Evolutionary conservation across 1,140 invertebrate species (phyloP), one percentile per base, ranked within the genome.

Genomic region (Epicauta chinensis): DNA sequence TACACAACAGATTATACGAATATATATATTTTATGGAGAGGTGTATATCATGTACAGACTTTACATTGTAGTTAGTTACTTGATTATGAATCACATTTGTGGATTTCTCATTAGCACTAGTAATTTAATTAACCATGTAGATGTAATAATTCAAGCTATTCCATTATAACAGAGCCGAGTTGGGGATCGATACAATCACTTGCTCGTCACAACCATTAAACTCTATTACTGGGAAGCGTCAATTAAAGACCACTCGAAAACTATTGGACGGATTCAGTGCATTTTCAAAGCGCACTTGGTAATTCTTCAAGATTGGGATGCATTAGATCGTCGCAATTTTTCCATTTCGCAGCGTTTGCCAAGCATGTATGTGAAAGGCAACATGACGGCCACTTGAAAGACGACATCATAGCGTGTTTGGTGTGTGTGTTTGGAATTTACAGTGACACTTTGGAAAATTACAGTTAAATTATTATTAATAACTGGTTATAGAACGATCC

Each of bases 81-180:
- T 34, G 32, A 34, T 34, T 34, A 34, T 12, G 12, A 12, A 34
- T 34, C 32, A 34, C 32, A 34, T 34, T 34, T 34, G 32, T 34
- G 32, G 32, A 34, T 34, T n/a, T 34, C 10, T 34, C 35, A 49
- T 49, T 49, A 49, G 46, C 36, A 23, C 31, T 40, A 37, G 46
- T 49, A 49, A 49, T 40, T 39, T 40, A 49, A 49, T 49, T 49
- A 39, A 49, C 17, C 46, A 49, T 46, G 46, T 49, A 40, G 46
- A 38, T 31, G 46, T 32, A 16, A 40, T 49, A 16, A 49, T 49
- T 49, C n/a, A 49, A 30, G 46, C 17, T 39, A 39, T 40, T 31
- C 36, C 37, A 49, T 49, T 49, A 32, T 17, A 49, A 4, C 3
- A n/a, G 32, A 30, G 29, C 4, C 15, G 12, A 49, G 37, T n/a